A percentile compares a stretch with the other conserved stretches of the same genome.
phyloP scores from a whole-genome alignment of 2,888 invertebrate genomes.

The Tridacna crocea region DNA sequence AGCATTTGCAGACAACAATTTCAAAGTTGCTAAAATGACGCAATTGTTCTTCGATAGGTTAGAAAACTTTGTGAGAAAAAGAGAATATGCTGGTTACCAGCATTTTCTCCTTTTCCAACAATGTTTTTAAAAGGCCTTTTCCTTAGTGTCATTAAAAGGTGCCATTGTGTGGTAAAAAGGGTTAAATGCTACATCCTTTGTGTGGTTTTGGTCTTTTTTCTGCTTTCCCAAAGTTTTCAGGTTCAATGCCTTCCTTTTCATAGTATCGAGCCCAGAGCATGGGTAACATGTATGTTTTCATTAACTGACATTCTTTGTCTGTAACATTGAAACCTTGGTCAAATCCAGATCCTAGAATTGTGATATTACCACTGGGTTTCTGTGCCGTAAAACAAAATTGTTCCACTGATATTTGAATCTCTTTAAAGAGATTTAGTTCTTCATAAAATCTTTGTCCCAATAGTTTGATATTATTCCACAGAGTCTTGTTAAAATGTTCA shows the following conservation, averaged over 20 bases:
- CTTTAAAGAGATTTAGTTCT: conserved; percentile 70
- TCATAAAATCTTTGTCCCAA: conserved; percentile 71
- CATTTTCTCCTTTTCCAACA: neutral
- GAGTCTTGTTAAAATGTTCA: conserved; percentile 78
- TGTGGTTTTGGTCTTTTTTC: conserved; percentile 48
- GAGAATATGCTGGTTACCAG: neutral
- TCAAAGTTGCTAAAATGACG: too few species aligned
- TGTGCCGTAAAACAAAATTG: conserved; percentile 64
- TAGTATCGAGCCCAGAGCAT: conserved; percentile 66
- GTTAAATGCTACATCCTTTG: conserved; percentile 57
- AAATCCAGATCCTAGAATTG: conserved; percentile 63
- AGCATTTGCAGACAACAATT: too few species aligned
- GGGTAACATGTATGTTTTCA: conserved; percentile 64
- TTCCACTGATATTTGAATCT: conserved; percentile 61
- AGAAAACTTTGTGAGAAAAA: neutral
- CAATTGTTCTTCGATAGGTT: too few species aligned
- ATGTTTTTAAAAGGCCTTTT: neutral
- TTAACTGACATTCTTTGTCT: conserved; percentile 65
- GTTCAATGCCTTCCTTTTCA: conserved; percentile 46
- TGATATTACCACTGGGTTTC: conserved; percentile 31
- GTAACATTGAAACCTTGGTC: conserved; percentile 62
- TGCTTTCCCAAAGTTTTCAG: conserved; percentile 37
- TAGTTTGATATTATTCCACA: conserved; percentile 73
- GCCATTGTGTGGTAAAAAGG: neutral
- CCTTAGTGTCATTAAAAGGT: neutral